These are phyloP conservation scores for Syngnathus floridae DNA, from an alignment of 2,113 vertebrate genomes.

Conservation along the genomic window DNA sequence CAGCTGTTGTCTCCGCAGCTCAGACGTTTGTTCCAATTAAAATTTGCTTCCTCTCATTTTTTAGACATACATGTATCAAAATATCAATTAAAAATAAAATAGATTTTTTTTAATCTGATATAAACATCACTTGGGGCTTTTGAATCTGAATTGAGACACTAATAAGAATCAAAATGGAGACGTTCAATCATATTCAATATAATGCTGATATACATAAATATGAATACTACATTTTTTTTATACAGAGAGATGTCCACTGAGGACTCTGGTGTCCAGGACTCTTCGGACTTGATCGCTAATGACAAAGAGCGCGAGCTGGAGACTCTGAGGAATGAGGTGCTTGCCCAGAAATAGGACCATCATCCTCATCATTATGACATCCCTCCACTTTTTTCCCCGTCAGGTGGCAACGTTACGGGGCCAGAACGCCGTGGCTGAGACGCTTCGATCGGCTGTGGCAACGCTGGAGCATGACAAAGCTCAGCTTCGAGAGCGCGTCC, in stretches of 20 bases:
- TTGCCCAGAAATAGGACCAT: no score
- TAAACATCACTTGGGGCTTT: neutral
- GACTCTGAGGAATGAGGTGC: constrained; percentile 87
- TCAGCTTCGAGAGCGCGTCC: constrained; percentile 82
- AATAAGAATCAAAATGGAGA: neutral
- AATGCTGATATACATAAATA: neutral
- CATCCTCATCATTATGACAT: neutral
- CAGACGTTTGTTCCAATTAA: neutral
- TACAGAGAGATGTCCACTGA: neutral
- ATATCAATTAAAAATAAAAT: neutral
- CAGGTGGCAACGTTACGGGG: constrained; percentile 84
- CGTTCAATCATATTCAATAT: neutral
- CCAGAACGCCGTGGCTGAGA: constrained; percentile 83
- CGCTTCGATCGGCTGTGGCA: constrained; percentile 82
- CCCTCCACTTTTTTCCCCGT: neutral
- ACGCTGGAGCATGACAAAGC: constrained; percentile 86
- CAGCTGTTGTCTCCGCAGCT: neutral
- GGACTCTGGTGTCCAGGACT: neutral
- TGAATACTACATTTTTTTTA: neutral
- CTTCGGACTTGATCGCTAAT: constrained; percentile 62
- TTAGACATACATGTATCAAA: neutral
- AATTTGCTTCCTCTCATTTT: neutral
- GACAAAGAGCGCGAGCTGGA: constrained; percentile 89
- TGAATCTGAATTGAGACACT: neutral
- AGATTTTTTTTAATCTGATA: neutral